A percentile compares a stretch with the other conserved stretches of the same genome.
These are phyloP conservation scores for Geodia barretti DNA, from an alignment of 37 sponge, comb jelly and placozoan genomes.

Conservation along the genomic window DNA sequence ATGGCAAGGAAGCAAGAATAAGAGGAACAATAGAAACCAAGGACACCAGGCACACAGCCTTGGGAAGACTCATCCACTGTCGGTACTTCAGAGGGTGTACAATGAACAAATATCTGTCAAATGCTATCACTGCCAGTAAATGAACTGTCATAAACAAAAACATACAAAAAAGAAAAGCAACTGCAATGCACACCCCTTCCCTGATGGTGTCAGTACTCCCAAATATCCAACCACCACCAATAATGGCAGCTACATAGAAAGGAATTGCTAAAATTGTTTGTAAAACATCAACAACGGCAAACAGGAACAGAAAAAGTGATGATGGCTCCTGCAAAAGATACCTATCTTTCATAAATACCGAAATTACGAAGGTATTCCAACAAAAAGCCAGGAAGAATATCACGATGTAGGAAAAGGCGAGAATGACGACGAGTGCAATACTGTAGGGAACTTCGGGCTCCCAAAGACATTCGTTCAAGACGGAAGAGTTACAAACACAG, in stretches of 20 bases:
- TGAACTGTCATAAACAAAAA: conserved; percentile 2
- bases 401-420: neutral
- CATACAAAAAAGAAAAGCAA: conserved; percentile 14
- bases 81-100: conserved; percentile 20
- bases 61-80: neutral
- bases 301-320: conserved; percentile 20
- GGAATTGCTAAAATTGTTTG: conserved; percentile 10
- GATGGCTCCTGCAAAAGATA: conserved; percentile 25
- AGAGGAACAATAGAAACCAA: neutral
- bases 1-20: conserved; percentile 12
- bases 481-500: neutral
- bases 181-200: conserved; percentile 19
- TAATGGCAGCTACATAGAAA: conserved; percentile 14
- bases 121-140: conserved; percentile 22
- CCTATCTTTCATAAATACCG: conserved; percentile 9
- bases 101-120: conserved; percentile 40
- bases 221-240: conserved; percentile 30
- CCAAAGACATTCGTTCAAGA: neutral
- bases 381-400: conserved; percentile 12
- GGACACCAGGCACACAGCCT: neutral
- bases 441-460: neutral
- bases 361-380: conserved; percentile 38
- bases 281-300: conserved; percentile 15
- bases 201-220: conserved; percentile 15
- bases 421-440: neutral